Evolutionary conservation across 2,888 invertebrate species (phyloP).

Genomic region (Eupithecia vulgata): DNA sequence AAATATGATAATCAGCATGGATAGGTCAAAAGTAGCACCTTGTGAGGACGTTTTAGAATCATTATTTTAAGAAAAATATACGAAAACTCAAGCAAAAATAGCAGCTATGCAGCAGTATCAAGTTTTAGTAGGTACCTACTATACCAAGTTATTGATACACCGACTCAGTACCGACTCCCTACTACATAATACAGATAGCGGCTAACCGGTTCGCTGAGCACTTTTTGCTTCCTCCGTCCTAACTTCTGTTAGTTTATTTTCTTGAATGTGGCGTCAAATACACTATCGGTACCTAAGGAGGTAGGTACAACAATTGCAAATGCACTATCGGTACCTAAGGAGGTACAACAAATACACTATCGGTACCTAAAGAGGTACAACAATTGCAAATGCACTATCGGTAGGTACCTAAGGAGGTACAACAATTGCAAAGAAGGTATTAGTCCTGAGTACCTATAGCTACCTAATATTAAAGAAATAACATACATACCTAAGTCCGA

Average conservation of each 20-base stretch:
- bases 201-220: conserved; percentile 25
- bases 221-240: conserved; percentile 34
- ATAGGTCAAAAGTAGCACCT: conserved; percentile 49
- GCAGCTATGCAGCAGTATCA: conserved; percentile 13
- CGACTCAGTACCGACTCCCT: conserved; percentile 22
- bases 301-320: background rate
- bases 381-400: conserved; percentile 23
- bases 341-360: no score
- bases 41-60: conserved; percentile 31
- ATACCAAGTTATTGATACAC: conserved; percentile 17
- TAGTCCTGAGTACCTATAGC: background rate
- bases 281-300: conserved; percentile 29
- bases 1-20: conserved; percentile 36
- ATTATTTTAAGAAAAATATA: conserved; percentile 22
- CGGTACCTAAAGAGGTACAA: background rate
- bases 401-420: background rate
- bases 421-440: background rate
- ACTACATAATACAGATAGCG: conserved; percentile 32
- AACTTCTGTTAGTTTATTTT: conserved; percentile 33
- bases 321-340: conserved; percentile 30
- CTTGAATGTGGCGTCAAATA: conserved; percentile 33
- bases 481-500: background rate
- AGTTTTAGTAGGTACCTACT: background rate
- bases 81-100: conserved; percentile 23
- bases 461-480: background rate